Evolutionary conservation across 2,113 vertebrate species (phyloP).

Genomic region (Zosterops hypoxanthus): DNA sequence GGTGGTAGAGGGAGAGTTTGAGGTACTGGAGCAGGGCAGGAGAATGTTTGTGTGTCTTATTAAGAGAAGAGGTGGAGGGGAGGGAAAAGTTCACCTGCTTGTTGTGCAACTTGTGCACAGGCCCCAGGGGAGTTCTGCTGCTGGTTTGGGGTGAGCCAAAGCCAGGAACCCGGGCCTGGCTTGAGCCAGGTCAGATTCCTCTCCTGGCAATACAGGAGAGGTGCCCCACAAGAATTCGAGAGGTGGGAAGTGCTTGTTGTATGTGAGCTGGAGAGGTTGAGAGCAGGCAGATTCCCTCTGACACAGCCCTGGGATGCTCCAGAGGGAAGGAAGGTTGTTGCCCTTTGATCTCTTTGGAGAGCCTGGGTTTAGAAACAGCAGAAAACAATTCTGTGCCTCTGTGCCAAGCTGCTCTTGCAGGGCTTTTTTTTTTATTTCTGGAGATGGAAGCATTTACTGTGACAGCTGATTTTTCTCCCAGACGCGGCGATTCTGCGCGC

Average conservation of each 20-base stretch:
- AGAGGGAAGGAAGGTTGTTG: background rate
- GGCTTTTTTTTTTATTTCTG: background rate
- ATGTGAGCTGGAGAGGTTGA: background rate
- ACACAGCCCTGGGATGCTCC: background rate
- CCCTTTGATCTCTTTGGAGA: slow-evolving; percentile 3
- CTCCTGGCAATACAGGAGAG: background rate
- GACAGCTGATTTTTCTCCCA: slow-evolving; percentile 1
- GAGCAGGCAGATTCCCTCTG: background rate
- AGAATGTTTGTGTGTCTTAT: background rate
- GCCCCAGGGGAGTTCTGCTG: background rate
- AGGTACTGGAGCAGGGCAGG: background rate
- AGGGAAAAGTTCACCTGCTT: background rate
- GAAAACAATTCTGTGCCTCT: background rate
- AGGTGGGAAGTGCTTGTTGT: background rate
- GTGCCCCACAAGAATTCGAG: rapidly evolving
- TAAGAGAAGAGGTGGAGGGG: background rate
- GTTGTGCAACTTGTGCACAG: background rate
- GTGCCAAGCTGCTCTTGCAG: background rate
- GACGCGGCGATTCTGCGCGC: background rate
- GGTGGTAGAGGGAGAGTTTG: background rate
- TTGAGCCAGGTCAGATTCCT: background rate
- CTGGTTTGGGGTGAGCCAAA: background rate
- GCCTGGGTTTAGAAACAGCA: background rate
- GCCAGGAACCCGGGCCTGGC: background rate
- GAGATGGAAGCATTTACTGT: slow-evolving; percentile 27